These are phyloP conservation scores for Venturia canescens DNA, from an alignment of 1,140 invertebrate genomes.

Conservation along the genomic window DNA sequence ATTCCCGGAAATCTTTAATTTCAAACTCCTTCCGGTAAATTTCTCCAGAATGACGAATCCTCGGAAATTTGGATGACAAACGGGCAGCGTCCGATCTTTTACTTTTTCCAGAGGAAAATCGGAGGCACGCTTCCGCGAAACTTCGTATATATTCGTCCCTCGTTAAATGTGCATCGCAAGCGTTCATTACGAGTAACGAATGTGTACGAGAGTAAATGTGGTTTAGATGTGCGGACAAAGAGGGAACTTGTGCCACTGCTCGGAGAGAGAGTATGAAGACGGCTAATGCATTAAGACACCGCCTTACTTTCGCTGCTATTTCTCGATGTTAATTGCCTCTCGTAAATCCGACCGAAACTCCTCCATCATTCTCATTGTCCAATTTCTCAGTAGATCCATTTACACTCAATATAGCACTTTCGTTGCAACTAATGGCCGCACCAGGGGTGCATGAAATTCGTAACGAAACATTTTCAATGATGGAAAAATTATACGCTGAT, in stretches of 20 bases:
- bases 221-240: not conserved
- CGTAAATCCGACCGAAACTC: slow-evolving; percentile 50
- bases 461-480: not conserved
- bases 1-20: too few species aligned
- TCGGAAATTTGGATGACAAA: not conserved
- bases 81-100: not conserved
- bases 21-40: too few species aligned
- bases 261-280: not conserved
- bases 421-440: slow-evolving; percentile 60
- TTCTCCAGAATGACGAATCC: too few species aligned
- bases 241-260: not conserved
- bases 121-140: not conserved
- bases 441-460: slow-evolving; percentile 31
- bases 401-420: slow-evolving; percentile 66
- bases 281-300: not conserved
- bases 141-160: not conserved
- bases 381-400: slow-evolving; percentile 57
- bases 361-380: slow-evolving; percentile 52
- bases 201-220: not conserved
- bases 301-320: slow-evolving; percentile 67
- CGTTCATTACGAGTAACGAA: slow-evolving; percentile 22
- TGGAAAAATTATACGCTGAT: not conserved
- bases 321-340: slow-evolving; percentile 64
- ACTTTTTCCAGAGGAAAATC: not conserved
- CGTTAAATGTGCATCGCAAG: slow-evolving; percentile 13